Evolutionary conservation across 2,797 vertebrate species (phyloP).

Genomic region (Spheniscus humboldti): DNA sequence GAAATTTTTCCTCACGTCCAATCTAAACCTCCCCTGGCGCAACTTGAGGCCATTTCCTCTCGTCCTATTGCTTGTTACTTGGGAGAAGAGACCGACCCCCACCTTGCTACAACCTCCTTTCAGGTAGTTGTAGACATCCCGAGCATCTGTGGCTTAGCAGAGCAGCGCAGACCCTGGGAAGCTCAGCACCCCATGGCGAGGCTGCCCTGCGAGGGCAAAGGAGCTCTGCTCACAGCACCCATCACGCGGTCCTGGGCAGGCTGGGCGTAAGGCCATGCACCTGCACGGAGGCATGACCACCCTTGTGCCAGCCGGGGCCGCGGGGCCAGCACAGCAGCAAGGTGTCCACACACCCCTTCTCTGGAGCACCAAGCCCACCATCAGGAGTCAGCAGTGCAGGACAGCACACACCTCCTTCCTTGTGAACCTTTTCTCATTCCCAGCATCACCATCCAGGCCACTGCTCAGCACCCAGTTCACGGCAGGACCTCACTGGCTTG

Average conservation of each 20-base stretch:
- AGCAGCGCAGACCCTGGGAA: neutral
- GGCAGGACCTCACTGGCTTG: neutral
- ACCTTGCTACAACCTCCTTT: no score
- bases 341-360: neutral
- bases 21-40: no score
- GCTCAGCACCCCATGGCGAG: accelerated
- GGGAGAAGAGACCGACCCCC: no score
- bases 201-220: accelerated
- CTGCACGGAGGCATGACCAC: neutral
- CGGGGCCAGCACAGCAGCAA: accelerated
- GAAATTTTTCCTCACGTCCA: no score
- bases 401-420: neutral
- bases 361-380: neutral
- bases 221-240: accelerated
- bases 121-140: no score
- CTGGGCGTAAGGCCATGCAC: accelerated
- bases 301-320: accelerated
- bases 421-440: neutral
- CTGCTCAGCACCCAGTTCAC: neutral
- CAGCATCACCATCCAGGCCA: neutral
- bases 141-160: neutral
- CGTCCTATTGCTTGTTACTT: no score
- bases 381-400: neutral
- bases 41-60: no score
- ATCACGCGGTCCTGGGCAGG: neutral